Evolutionary conservation across 2,888 invertebrate genomes (phyloP).

Genomic region (Cheilosia soror): DNA sequence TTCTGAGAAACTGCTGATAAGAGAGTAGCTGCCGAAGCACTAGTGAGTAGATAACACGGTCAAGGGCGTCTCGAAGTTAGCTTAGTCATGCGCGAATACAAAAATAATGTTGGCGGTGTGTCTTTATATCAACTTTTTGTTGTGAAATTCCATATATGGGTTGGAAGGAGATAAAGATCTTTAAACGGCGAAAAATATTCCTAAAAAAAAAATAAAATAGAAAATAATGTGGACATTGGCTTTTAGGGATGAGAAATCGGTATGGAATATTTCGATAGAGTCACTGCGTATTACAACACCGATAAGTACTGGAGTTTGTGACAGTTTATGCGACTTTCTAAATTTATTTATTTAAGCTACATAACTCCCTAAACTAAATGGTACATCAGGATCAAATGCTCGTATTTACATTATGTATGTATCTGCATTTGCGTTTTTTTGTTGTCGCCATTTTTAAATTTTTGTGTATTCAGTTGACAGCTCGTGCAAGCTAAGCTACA

Average conservation of each 20-base stretch:
- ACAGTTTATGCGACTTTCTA: too few species aligned
- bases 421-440: too few species aligned
- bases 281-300: neutral
- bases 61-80: slow-evolving; percentile 14
- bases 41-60: slow-evolving; percentile 9
- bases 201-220: neutral
- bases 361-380: too few species aligned
- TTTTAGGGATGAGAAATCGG: neutral
- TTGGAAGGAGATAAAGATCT: neutral
- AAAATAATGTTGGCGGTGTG: slow-evolving; percentile 1
- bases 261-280: neutral
- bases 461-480: too few species aligned
- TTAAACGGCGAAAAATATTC: neutral
- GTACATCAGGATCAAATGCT: too few species aligned
- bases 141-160: slow-evolving; percentile 3
- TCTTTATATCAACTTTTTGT: neutral
- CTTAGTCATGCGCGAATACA: slow-evolving; percentile 12
- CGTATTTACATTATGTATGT: too few species aligned
- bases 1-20: neutral
- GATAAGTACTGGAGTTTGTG: neutral
- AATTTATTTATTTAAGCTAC: too few species aligned
- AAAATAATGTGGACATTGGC: neutral
- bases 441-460: too few species aligned
- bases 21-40: neutral
- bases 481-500: too few species aligned